Evolutionary conservation across 2,113 vertebrate species (phyloP).

Genomic region (Carassius auratus): DNA sequence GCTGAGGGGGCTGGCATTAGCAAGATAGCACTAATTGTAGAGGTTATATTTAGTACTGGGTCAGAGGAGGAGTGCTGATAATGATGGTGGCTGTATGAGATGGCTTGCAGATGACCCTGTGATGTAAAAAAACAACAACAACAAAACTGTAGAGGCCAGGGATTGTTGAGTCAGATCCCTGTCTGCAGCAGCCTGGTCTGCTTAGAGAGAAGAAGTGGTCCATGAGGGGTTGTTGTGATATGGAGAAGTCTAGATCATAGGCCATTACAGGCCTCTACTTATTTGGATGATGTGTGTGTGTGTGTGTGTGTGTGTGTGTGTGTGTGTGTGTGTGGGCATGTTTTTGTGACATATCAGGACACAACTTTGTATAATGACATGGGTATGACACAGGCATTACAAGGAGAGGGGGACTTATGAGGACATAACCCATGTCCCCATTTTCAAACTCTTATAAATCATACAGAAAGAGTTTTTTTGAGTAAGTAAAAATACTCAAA

Average conservation of each 20-base stretch:
- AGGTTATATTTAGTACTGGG: constrained; percentile 65
- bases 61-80: constrained; percentile 57
- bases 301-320: too few relatives aligned
- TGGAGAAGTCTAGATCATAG: constrained; percentile 36
- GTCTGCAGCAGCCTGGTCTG: not conserved
- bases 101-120: constrained; percentile 50
- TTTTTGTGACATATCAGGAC: too few relatives aligned
- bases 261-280: constrained; percentile 40
- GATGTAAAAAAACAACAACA: constrained; percentile 53
- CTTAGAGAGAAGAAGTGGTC: constrained; percentile 33
- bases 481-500: too few relatives aligned
- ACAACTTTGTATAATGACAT: too few relatives aligned
- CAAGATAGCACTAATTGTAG: constrained; percentile 63
- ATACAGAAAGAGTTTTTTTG: too few relatives aligned
- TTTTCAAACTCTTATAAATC: too few relatives aligned
- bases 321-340: too few relatives aligned
- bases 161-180: constrained; percentile 27
- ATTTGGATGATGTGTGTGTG: not conserved
- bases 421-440: too few relatives aligned
- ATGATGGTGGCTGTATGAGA: constrained; percentile 55
- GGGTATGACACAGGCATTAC: too few relatives aligned
- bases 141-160: constrained; percentile 16
- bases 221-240: constrained; percentile 40
- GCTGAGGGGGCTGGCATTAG: constrained; percentile 41
- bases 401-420: too few relatives aligned